Evolutionary conservation across 2,888 invertebrate species (phyloP), one percentile per base, ranked within the genome.

Genomic region (Helobdella robusta): DNA sequence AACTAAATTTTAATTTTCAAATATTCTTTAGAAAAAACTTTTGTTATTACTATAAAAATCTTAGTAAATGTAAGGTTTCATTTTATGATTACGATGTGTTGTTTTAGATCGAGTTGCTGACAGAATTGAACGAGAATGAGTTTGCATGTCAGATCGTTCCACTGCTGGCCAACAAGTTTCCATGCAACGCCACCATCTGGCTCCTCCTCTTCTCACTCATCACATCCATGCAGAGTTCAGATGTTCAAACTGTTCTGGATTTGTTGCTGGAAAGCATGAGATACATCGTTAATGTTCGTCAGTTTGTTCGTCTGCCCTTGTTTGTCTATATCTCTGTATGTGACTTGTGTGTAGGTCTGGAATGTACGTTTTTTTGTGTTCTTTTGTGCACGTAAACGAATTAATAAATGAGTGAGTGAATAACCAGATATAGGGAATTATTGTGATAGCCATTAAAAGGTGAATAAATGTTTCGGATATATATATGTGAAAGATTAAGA

Each of bases 161-260:
- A 30, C 20, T 62, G 28, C 32, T 62, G 23, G 62, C 34, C 20
- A 20, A 32, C 30, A 62, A 62, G 50, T 62, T 15, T 25, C 62
- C 62, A 2, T 25, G 30, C 50, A 62, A 32, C 34, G 1, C 32
- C 3, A 11, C 15, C 18, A 50, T 34, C 8, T 62, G 62, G 62
- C 18, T 32, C 23, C 18, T 44, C 30, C 23, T 50, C 2, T 62
- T 62, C 25, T 30, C 28, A 23, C n/a, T 15, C 2, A 15, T 40
- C 25, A 60, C 60, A 15, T 25, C 44, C 15, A 23, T 36, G n/a
- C 20, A 23, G 36, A 20, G 20, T 4, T 34, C 32, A 3, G 36
- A 59, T 34, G 59, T 34, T n/a, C n/a, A 35, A 18, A 25, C 11
- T 5, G 20, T 59, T 6, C n/a, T 59, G 36, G 59, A 59, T 36